phyloP scores from a whole-genome alignment of 2,888 invertebrate species.

The Abrostola tripartita region DNA sequence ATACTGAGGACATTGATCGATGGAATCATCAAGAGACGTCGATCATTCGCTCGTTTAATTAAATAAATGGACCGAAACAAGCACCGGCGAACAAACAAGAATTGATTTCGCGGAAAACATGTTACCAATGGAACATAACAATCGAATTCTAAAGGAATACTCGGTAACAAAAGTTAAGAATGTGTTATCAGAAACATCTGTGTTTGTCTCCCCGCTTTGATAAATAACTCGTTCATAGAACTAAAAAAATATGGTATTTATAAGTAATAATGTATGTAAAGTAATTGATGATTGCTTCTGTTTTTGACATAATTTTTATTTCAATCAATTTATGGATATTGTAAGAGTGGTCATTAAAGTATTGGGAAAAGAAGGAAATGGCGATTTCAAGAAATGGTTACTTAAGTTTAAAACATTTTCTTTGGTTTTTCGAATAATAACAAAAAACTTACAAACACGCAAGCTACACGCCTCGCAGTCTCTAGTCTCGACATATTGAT shows the following conservation, averaged over 20 bases:
- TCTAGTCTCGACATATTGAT: conserved; percentile 12
- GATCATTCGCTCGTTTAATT: conserved; percentile 1
- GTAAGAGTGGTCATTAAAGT: too few relatives aligned
- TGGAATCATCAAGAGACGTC: too few relatives aligned
- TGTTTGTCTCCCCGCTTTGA: conserved; percentile 32
- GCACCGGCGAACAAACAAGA: not conserved
- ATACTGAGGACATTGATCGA: too few relatives aligned
- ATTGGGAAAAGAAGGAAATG: too few relatives aligned
- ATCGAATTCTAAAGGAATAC: conserved; percentile 38
- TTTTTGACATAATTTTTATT: too few relatives aligned
- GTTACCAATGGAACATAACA: conserved; percentile 15
- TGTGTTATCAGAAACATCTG: conserved; percentile 41
- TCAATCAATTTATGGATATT: too few relatives aligned
- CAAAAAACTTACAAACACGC: not conserved
- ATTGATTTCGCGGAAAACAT: conserved; percentile 25
- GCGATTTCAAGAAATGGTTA: too few relatives aligned
- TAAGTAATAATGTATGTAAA: not conserved
- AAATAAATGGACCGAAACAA: conserved; percentile 11
- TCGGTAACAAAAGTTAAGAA: conserved; percentile 21
- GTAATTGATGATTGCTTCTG: not conserved
- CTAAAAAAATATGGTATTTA: not conserved
- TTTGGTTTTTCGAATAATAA: too few relatives aligned
- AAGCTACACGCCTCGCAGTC: not conserved
- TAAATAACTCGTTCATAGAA: conserved; percentile 6
- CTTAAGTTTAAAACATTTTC: too few relatives aligned